phyloP scores from a whole-genome alignment of 2,113 vertebrate species.

The Nerophis lumbriciformis region DNA sequence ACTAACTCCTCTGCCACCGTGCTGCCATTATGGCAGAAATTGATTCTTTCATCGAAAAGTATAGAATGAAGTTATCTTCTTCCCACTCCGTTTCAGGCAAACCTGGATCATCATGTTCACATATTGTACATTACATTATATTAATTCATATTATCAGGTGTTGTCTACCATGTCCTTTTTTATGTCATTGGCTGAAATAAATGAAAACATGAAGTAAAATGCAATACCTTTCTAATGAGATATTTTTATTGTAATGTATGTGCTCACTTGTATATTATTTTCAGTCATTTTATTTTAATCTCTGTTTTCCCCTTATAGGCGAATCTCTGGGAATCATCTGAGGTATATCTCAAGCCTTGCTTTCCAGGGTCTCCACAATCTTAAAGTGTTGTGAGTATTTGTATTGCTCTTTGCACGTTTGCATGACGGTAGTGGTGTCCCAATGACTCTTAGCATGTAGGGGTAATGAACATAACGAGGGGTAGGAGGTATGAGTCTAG shows the following conservation, averaged over 20 bases:
- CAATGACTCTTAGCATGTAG: no score
- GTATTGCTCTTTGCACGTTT: not conserved
- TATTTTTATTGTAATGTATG: no score
- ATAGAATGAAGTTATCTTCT: slow-evolving; percentile 1
- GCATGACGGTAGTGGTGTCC: no score
- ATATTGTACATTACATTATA: no score
- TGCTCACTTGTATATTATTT: slow-evolving; percentile 18
- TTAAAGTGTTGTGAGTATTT: slow-evolving; percentile 91
- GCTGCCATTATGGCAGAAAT: slow-evolving; percentile 37
- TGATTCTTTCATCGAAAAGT: slow-evolving; percentile 38
- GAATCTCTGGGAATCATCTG: slow-evolving; percentile 92
- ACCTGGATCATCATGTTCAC: no score
- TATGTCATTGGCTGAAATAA: no score
- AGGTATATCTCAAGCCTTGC: slow-evolving; percentile 80
- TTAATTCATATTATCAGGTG: no score
- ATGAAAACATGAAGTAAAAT: slow-evolving; percentile 13
- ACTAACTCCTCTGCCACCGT: no score
- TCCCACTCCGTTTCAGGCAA: no score
- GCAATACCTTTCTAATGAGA: slow-evolving; percentile 29
- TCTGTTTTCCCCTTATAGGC: slow-evolving; percentile 65
- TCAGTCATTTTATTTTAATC: slow-evolving; percentile 16
- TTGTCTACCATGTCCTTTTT: no score
- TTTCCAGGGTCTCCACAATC: slow-evolving; percentile 86
- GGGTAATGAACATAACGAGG: no score
- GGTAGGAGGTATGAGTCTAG: no score